phyloP scores from a whole-genome alignment of 2,888 invertebrate genomes.

The Euspilapteryx auroguttella region DNA sequence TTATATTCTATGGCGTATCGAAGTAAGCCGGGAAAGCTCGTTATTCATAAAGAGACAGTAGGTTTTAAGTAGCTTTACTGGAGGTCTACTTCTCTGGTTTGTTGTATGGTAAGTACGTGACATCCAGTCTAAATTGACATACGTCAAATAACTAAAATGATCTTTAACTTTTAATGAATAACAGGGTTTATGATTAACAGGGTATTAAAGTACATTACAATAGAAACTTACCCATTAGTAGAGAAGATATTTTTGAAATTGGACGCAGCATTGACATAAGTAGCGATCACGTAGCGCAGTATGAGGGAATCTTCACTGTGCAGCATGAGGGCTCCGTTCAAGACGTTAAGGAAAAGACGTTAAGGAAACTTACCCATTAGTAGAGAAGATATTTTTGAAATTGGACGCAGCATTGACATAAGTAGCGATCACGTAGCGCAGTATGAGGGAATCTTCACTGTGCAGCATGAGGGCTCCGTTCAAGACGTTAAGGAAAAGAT shows the following conservation, averaged over 20 bases:
- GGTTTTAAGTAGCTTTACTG: too few relatives aligned
- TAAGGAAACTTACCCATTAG: slow-evolving; percentile 89
- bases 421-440: slow-evolving; percentile 94
- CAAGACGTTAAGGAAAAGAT: slow-evolving; percentile 94
- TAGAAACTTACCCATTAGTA: slow-evolving; percentile 88
- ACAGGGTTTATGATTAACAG: too few relatives aligned
- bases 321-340: slow-evolving; percentile 94
- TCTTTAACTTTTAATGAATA: too few relatives aligned
- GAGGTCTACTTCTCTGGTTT: too few relatives aligned
- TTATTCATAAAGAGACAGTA: too few relatives aligned
- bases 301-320: slow-evolving; percentile 97
- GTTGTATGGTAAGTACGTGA: too few relatives aligned
- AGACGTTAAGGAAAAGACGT: slow-evolving; percentile 94
- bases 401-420: slow-evolving; percentile 97
- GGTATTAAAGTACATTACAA: too few relatives aligned
- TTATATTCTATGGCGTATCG: too few relatives aligned
- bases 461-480: slow-evolving; percentile 96
- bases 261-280: slow-evolving; percentile 95
- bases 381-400: slow-evolving; percentile 98
- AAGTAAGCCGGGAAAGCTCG: too few relatives aligned
- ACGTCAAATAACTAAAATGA: too few relatives aligned
- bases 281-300: slow-evolving; percentile 93
- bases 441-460: slow-evolving; percentile 94
- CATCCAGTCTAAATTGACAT: too few relatives aligned
- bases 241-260: slow-evolving; percentile 99